Evolutionary conservation across 2,113 vertebrate genomes (phyloP), one percentile per base, ranked within the genome.

Genomic region (Acrocephalus kingi): DNA sequence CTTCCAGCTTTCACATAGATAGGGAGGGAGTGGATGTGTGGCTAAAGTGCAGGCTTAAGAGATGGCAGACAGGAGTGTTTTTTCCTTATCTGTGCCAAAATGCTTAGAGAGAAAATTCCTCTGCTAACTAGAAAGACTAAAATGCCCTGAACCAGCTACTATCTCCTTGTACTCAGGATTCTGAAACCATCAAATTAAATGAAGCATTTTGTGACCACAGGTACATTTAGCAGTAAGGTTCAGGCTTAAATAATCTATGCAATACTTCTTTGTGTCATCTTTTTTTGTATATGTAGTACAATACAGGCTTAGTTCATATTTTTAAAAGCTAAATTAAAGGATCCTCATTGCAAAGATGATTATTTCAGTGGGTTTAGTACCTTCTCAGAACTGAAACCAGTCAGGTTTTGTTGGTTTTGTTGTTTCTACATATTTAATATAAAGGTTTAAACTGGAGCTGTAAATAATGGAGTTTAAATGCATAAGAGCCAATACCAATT

Each of bases 1-100:
- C 82, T 94, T 94, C 71, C 85, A 96, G 85, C 59, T 95, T 95
- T 90, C 89, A 77, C 84, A 82, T 28, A 83, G 93, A 96, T 93
- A 88, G 59, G 68, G 86, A 83, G 78, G 62, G 75, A 90, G 84
- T 75, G 78, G 81, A 87, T 80, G 63, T 89, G 74, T 88, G 87
- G 78, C 81, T 94, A 61, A 94, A 96, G 75, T 75, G 86, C 81
- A 94, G 51, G n/a, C 87, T 87, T 94, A 84, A 64, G 92, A 84
- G 61, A 87, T 72, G 86, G 58, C 80, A 92, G 82, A 46, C 63
- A n/a, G 45, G 55, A 86, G 71, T 37, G 12, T 28, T 89, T 91
- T 93, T 73, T 64, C n/a, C 49, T 94, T 95, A 69, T 96, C 74
- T 73, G 41, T 94, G 89, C 80, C 89, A 95, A 87, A 91, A 58